These are phyloP conservation scores for Hystrix brachyura DNA, from an alignment of 2,113 vertebrate genomes.

Conservation along the genomic window DNA sequence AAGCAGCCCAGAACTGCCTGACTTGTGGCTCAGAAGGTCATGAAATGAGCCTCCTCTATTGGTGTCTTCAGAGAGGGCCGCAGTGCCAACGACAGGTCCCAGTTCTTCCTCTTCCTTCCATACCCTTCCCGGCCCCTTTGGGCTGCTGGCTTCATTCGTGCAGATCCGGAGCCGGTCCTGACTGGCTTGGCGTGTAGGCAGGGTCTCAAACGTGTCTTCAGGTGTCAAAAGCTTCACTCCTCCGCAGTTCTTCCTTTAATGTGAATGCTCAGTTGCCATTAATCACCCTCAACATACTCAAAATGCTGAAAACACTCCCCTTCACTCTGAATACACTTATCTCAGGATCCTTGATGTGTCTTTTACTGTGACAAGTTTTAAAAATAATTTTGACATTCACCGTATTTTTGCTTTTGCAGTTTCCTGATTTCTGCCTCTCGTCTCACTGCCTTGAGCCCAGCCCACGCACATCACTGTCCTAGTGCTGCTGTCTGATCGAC, in stretches of 20 bases:
- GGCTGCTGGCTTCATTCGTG: not conserved
- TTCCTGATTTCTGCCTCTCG: not conserved
- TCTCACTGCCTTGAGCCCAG: not conserved
- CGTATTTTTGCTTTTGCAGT: not conserved
- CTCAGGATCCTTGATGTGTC: not conserved
- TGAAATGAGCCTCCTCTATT: not conserved
- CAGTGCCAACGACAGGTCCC: not conserved
- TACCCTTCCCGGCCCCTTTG: not conserved
- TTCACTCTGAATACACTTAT: not conserved
- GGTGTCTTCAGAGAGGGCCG: not conserved
- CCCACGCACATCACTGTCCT: not conserved
- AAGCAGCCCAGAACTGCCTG: no score
- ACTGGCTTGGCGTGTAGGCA: no score
- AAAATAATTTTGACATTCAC: not conserved
- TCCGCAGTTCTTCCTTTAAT: not conserved
- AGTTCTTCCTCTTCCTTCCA: not conserved
- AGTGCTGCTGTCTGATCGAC: not conserved
- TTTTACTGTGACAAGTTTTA: not conserved
- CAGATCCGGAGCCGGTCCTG: not conserved
- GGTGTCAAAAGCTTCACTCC: accelerated
- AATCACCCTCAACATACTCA: not conserved
- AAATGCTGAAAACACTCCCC: not conserved
- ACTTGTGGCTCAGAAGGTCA: not conserved
- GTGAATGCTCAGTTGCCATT: not conserved
- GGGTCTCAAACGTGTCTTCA: not conserved